phyloP scores from a whole-genome alignment of 2,797 vertebrate genomes.

The Sebastes minor region DNA sequence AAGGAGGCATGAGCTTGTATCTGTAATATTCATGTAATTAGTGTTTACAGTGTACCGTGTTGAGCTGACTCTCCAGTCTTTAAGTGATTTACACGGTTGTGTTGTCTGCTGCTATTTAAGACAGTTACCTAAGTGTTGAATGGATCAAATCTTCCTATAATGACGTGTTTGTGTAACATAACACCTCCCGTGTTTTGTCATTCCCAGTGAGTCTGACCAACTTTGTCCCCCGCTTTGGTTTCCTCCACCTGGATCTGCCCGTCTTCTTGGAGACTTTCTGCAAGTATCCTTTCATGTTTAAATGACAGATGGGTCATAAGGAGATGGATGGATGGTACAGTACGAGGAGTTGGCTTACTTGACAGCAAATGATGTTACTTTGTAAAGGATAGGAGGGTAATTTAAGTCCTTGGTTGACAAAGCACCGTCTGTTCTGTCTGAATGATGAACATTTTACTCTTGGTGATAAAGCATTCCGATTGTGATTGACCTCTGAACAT shows the following conservation, averaged over 20 bases:
- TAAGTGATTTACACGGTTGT: background rate
- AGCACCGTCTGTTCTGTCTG: background rate
- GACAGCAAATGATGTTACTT: background rate
- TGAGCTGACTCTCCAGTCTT: background rate
- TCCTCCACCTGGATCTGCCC: conserved; percentile 92
- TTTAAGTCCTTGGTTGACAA: background rate
- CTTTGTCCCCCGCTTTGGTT: conserved; percentile 92
- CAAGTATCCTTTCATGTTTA: conserved; percentile 93
- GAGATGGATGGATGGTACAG: background rate
- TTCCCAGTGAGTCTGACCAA: conserved; percentile 93
- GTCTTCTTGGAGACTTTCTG: conserved; percentile 95
- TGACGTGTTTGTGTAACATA: background rate
- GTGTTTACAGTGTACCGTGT: conserved; percentile 25
- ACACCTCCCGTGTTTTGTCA: background rate
- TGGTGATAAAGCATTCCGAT: too few species aligned
- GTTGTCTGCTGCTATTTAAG: background rate
- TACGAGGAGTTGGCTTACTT: background rate
- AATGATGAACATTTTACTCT: background rate
- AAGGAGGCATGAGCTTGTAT: background rate
- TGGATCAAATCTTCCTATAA: background rate
- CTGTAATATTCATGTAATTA: conserved; percentile 15
- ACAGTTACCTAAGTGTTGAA: background rate
- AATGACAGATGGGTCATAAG: background rate
- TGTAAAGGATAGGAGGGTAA: background rate
- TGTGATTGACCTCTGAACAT: background rate